Conservation (phyloP, 1,140 invertebrate species). For the Paraescarpia echinospica region DNA sequence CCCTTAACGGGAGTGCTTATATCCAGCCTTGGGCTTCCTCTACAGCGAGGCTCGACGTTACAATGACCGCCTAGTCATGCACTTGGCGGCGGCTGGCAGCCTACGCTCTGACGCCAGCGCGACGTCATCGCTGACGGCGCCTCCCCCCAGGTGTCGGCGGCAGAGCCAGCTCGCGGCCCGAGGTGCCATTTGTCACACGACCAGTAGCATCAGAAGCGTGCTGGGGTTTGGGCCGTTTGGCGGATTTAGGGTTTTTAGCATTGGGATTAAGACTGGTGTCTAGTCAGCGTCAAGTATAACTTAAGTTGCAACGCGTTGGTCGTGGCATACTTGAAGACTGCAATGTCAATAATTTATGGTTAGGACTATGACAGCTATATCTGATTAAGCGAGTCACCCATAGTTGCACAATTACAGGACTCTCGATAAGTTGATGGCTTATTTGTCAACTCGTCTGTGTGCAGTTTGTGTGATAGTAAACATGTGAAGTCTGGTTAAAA, state of each 20-base stretch:
- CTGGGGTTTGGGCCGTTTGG: not conserved
- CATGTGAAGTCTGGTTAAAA: not conserved
- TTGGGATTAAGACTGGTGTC: not conserved
- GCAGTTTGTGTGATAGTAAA: not conserved
- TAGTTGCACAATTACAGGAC: not conserved
- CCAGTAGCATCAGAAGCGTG: not conserved
- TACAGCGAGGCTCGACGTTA: not conserved
- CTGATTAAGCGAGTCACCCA: not conserved
- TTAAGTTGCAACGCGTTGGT: not conserved
- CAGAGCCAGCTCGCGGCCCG: not conserved
- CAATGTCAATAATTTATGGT: not conserved
- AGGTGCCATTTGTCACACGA: not conserved
- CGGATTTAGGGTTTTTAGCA: not conserved
- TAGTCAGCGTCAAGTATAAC: not conserved
- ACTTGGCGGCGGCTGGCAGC: not conserved
- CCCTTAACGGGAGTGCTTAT: not conserved
- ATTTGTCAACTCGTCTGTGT: not conserved
- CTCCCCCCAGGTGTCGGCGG: too few relatives aligned
- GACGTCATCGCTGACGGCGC: not conserved
- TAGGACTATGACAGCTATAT: not conserved
- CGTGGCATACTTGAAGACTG: not conserved
- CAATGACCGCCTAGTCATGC: not conserved
- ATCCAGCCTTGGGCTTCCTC: not conserved
- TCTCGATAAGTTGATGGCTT: not conserved
- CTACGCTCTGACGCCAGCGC: not conserved